Evolutionary conservation across 1,140 invertebrate genomes (phyloP).

Genomic region (Drosophila rhopaloa): DNA sequence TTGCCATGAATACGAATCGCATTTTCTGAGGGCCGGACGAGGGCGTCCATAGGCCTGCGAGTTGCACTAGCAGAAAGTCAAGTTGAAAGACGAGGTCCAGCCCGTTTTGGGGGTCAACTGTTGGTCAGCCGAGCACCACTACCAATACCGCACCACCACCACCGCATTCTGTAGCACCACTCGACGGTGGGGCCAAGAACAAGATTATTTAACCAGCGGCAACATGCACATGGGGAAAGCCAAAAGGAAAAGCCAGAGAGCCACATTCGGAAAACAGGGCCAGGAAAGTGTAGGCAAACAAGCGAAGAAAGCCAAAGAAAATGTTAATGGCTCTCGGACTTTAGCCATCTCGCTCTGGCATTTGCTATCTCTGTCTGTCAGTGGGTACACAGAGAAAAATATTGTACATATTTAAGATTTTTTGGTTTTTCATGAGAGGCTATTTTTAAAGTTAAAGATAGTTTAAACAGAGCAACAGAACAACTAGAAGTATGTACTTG

Average conservation of each 20-base stretch:
- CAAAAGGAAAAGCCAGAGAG: conserved; percentile 4
- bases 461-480: too few relatives aligned
- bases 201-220: conserved; percentile 57
- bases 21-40: conserved; percentile 19
- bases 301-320: conserved; percentile 45
- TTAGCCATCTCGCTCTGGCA: neutral
- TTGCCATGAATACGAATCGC: conserved; percentile 76
- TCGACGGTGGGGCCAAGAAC: conserved; percentile 38
- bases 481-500: too few relatives aligned
- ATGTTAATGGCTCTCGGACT: conserved; percentile 66
- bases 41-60: conserved; percentile 18
- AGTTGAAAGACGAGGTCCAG: conserved; percentile 75
- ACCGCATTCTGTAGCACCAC: conserved; percentile 10
- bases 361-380: neutral
- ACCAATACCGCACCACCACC: neutral
- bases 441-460: too few relatives aligned
- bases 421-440: too few relatives aligned
- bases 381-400: neutral
- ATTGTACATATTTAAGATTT: neutral
- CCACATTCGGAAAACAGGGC: conserved; percentile 39
- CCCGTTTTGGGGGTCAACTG: conserved; percentile 63
- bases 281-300: conserved; percentile 47
- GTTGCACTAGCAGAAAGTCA: conserved; percentile 68
- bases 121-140: conserved; percentile 22
- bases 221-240: conserved; percentile 29